Base-by-base conservation (phyloP, 2,113 vertebrate genomes). In the Brachyhypopomus occidentalis region DNA sequence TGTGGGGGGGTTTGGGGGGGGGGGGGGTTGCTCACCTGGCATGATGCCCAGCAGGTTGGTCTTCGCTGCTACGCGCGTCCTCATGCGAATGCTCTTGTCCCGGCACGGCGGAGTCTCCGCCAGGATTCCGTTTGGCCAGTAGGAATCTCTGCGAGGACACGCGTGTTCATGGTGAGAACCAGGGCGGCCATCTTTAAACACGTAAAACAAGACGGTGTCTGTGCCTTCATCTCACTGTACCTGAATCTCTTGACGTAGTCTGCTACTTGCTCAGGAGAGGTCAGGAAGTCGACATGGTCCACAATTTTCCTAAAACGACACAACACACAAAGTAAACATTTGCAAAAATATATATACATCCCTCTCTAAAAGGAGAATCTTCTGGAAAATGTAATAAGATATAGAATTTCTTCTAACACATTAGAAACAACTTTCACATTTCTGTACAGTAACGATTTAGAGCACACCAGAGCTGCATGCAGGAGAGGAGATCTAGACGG, bases 41-140 rank as follows among this genome's bases (percentile, higher is more conserved):
- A 99, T 99, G 87, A 98, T 93, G 30, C 96, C 96, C 86, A 99
- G 89, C 81, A 99, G 92, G 86, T 95, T 98, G 34, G 97, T 99
- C 88, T 98, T 99, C 79, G 96, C 97, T 75, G 98, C 96, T 48
- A 99, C 94, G 91, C 96, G 93, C 59, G 97, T 98, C 91, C 96
- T 95, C 98, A 99, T 98, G 89, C 96, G 94, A 83, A 95, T 95
- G 89, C 89, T 94, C 91, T 96, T 96, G 92, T 99, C 96, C 90
- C 98, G 93, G 70, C 92, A 94, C 0, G 96, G 96, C 56, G 94
- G 89, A 23, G 93, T 90, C 88, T 99, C 98, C 27, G 98, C 98
- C 91, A 99, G 94, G 90, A 99, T 99, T 25, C 97, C 97, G 0
- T 98, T 99, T 60, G 98, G 98, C 98, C 98, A 99, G 88, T 98